phyloP scores from a whole-genome alignment of 2,113 vertebrate genomes.

The Mastomys coucha region DNA sequence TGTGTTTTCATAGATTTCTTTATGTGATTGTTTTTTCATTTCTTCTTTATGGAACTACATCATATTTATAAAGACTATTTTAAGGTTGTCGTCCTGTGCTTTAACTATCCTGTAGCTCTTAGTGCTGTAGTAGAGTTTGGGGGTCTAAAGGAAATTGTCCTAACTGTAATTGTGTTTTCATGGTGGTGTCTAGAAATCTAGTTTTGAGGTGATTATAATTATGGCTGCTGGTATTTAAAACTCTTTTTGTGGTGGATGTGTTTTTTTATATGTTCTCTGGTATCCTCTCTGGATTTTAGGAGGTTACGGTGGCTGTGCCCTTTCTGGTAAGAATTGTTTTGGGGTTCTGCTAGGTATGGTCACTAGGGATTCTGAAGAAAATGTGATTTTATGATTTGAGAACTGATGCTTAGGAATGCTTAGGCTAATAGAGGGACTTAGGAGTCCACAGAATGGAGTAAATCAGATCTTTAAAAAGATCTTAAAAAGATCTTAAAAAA shows the following conservation, averaged over 20 bases:
- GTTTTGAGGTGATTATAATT: neutral
- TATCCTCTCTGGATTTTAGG: neutral
- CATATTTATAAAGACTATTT: neutral
- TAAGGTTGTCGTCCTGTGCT: neutral
- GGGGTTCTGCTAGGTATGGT: neutral
- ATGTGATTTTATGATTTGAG: neutral
- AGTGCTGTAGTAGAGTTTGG: too few relatives aligned
- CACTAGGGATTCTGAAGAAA: neutral
- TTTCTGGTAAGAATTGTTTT: neutral
- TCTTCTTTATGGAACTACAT: too few relatives aligned
- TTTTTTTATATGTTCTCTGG: neutral
- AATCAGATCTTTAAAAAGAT: too few relatives aligned
- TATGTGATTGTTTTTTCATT: neutral
- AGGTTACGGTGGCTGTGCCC: accelerated
- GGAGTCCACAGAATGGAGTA: accelerated
- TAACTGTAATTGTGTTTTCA: neutral
- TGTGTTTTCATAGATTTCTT: neutral
- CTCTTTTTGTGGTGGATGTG: neutral
- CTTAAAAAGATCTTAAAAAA: too few relatives aligned
- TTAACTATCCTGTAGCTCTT: neutral
- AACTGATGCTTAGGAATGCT: neutral
- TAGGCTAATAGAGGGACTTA: neutral
- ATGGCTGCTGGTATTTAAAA: neutral
- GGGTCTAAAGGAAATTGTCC: neutral
- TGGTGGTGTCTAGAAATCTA: neutral